Conservation (phyloP, 2,888 invertebrate genomes). For the Pterostichus niger region DNA sequence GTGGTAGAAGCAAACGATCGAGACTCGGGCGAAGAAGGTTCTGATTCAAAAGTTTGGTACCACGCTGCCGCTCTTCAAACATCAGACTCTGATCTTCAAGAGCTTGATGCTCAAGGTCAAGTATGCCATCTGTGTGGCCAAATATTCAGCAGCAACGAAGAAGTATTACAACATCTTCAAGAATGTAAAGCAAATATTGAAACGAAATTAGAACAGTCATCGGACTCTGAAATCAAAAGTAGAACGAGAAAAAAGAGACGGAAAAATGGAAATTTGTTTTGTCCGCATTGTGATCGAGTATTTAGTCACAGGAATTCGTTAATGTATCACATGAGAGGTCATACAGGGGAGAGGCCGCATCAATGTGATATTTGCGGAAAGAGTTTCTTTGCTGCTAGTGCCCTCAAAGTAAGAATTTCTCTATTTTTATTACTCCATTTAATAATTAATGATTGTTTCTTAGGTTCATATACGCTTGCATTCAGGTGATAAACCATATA, state of each 20-base stretch:
- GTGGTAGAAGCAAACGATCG: constrained; percentile 82
- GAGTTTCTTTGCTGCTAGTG: constrained; percentile 89
- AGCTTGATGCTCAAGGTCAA: constrained; percentile 76
- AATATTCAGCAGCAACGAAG: constrained; percentile 75
- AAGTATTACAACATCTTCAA: constrained; percentile 75
- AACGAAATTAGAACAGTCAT: constrained; percentile 62
- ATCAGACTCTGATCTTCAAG: constrained; percentile 77
- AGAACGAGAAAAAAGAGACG: constrained; percentile 74
- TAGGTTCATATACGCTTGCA: constrained; percentile 89
- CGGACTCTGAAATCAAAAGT: constrained; percentile 67
- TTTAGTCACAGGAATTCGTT: constrained; percentile 91
- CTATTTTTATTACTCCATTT: neutral
- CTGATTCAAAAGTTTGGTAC: constrained; percentile 74
- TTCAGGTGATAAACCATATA: constrained; percentile 91
- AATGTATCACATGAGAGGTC: constrained; percentile 90
- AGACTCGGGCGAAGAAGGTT: constrained; percentile 72
- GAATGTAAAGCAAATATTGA: constrained; percentile 71
- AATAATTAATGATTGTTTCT: constrained; percentile 51
- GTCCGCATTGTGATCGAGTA: constrained; percentile 85
- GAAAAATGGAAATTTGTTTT: constrained; percentile 77
- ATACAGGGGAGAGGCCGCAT: constrained; percentile 87
- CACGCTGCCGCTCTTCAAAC: constrained; percentile 71
- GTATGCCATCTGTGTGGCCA: constrained; percentile 76
- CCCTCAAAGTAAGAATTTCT: constrained; percentile 83
- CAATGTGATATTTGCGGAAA: constrained; percentile 90